Evolutionary conservation across 2,113 vertebrate genomes (phyloP).

Genomic region (Artemisiospiza belli): DNA sequence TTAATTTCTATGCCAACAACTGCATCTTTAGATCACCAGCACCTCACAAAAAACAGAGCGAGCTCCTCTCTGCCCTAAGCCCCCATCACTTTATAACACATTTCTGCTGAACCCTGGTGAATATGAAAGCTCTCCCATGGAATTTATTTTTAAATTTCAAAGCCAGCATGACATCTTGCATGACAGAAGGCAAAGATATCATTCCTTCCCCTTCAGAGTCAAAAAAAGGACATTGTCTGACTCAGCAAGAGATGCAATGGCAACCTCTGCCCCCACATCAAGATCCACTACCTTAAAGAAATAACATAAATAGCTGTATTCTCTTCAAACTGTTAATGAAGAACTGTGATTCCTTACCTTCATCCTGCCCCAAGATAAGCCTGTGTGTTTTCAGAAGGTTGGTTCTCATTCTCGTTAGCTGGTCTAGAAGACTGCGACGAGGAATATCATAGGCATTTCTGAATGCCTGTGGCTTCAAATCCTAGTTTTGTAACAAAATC

Average conservation of each 20-base stretch:
- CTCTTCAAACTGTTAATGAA: not conserved
- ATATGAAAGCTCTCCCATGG: not conserved
- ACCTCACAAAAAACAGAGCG: not conserved
- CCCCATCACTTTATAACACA: not conserved
- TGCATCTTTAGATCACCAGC: not conserved
- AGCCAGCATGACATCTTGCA: not conserved
- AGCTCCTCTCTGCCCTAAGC: not conserved
- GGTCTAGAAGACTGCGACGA: slow-evolving; percentile 78
- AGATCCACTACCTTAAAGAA: not conserved
- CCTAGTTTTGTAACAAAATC: slow-evolving; percentile 66
- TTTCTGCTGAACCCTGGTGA: not conserved
- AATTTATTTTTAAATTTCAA: not conserved
- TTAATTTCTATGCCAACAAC: not conserved
- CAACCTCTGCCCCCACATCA: not conserved
- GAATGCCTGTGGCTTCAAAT: slow-evolving; percentile 81
- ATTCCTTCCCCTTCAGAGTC: not conserved
- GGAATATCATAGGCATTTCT: slow-evolving; percentile 86
- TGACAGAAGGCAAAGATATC: not conserved
- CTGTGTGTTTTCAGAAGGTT: slow-evolving; percentile 81
- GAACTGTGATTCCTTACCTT: slow-evolving; percentile 69
- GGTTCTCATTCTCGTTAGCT: slow-evolving; percentile 83
- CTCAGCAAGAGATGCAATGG: not conserved
- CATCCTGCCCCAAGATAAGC: slow-evolving; percentile 79
- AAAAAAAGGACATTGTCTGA: not conserved
- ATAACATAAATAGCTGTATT: not conserved